Conservation (phyloP, 2,113 vertebrate genomes). For the Trichechus manatus region DNA sequence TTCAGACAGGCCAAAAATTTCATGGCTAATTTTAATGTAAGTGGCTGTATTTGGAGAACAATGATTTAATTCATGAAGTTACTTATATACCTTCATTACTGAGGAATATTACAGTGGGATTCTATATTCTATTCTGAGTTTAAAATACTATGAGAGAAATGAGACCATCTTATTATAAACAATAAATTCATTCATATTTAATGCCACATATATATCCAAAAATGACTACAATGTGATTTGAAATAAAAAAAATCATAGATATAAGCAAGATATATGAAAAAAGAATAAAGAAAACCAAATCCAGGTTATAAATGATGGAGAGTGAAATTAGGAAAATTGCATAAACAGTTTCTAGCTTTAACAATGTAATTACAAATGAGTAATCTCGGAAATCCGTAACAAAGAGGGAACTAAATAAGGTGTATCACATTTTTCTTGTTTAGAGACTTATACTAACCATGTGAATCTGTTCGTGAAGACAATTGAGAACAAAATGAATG, state of each 20-base stretch:
- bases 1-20: neutral
- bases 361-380: neutral
- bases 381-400: neutral
- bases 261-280: neutral
- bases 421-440: neutral
- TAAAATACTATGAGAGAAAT: neutral
- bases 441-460: neutral
- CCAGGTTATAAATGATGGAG: neutral
- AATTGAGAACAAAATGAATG: neutral
- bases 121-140: neutral
- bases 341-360: neutral
- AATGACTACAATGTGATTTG: neutral
- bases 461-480: neutral
- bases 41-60: neutral
- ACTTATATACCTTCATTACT: neutral
- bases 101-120: neutral
- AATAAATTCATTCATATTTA: neutral
- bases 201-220: neutral
- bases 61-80: neutral
- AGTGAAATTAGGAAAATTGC: neutral
- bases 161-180: neutral
- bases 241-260: neutral
- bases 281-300: neutral
- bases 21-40: neutral
- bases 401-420: neutral